Evolutionary conservation across 2,113 vertebrate genomes (phyloP).

Genomic region (Archilochus colubris): DNA sequence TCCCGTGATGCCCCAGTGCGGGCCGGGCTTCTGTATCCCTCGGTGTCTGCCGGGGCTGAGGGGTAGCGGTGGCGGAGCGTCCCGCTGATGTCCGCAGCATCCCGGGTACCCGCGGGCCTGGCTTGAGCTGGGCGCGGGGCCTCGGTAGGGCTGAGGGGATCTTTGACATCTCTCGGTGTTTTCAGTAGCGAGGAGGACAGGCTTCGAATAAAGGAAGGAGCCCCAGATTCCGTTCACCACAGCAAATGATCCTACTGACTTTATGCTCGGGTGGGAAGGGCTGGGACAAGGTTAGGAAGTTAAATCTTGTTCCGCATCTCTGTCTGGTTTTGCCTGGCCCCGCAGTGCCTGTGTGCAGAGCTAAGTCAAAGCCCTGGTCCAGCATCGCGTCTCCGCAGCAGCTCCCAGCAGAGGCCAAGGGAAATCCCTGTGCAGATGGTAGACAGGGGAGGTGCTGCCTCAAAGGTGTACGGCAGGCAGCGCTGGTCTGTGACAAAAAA

Average conservation of each 20-base stretch:
- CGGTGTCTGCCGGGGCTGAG: background rate
- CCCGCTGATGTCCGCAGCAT: background rate
- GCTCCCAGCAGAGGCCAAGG: background rate
- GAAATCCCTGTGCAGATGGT: background rate
- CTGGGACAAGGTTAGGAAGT: background rate
- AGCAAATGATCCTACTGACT: accelerated
- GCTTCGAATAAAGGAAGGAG: background rate
- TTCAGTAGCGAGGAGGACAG: accelerated
- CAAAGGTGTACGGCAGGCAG: background rate
- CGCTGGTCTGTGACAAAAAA: background rate
- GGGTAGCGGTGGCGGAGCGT: accelerated
- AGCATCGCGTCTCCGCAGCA: accelerated
- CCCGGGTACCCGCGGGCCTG: accelerated
- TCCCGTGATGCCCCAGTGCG: accelerated
- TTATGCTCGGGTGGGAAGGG: background rate
- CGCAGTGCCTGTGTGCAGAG: accelerated
- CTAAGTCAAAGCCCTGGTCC: background rate
- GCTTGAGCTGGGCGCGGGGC: background rate
- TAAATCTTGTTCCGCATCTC: no score
- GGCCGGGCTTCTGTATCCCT: accelerated
- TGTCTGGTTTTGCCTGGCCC: background rate
- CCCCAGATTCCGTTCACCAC: accelerated
- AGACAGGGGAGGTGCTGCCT: background rate
- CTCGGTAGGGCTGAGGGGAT: background rate
- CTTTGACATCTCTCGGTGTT: accelerated